Base-by-base conservation (phyloP, 1,140 invertebrate species). In the Ditylenchus dipsaci region DNA sequence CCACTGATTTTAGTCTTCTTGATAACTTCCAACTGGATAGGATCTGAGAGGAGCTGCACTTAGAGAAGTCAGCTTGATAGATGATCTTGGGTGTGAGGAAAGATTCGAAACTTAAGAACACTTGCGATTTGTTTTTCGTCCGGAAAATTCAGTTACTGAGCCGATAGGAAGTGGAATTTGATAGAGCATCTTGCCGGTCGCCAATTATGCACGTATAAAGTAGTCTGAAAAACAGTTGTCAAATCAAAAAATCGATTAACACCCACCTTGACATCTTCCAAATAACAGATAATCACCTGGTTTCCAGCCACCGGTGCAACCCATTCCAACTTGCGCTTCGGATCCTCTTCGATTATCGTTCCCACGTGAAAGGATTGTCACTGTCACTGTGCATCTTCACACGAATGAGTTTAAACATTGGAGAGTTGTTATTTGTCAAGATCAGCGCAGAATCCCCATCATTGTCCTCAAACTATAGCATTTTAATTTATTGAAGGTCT, bases 101-200 rank as follows among this genome's bases (percentile, higher is more conserved):
- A 0, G 93, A 97, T 49, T 89, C 89, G 82, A 97, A 95, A 74
- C 90, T 88, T 83, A 91, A 96, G 84, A 97, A 98, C 70, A 95
- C 97, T 91, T 0, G 87, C 88, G 75, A 92, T 88, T 72, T 91
- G 88, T 78, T 89, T 88, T 90, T 78, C 91, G 88, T 8, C 91
- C 93, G 7, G 90, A 90, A 77, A 91, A 90, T 0, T 89, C 89
- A 27, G 88, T 88, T 38, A 97, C 87, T 1, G 90, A 90, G 13
- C 94, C 66, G 95, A 89, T 76, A 90, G 90, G 26, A 97, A 23
- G 1, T 3, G 79, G 79, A 21, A 82, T 65, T 13, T 72, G 53
- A 42, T 83, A 74, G 19, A 83, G 73, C 19, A 89, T 81, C 60
- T 89, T 84, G 21, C 93, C 95, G 59, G 88, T 88, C 71, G 85